Evolutionary conservation across 2,888 invertebrate species (phyloP), one percentile per base, ranked within the genome.

Genomic region (Calameuta pallipes): DNA sequence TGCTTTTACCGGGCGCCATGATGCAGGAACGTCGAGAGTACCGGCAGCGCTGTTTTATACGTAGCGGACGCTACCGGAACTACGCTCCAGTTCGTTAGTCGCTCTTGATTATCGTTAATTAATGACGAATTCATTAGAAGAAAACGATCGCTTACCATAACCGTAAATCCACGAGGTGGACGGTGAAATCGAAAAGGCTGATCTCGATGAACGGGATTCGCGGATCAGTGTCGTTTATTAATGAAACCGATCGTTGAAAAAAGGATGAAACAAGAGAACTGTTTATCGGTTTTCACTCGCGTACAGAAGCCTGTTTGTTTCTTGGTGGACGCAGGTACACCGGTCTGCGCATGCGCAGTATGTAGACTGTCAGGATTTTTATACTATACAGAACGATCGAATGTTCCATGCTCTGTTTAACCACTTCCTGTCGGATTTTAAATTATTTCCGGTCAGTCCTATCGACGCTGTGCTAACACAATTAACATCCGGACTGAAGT

Each of bases 391-490:
- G 23, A 56, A 23, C 56, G 56, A 56, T 56, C 56, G 56, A 56
- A 56, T 56, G 56, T 56, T 56, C 56, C 56, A 85, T 85, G 89
- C 87, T 88, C 87, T 86, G 87, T 87, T 89, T 85, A 87, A 86
- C 87, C 78, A 84, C 81, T 87, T 88, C 84, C 88, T 85, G 87
- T 88, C 85, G 87, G 85, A 85, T 76, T 80, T 77, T 77, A 78
- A 82, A 82, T 80, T 83, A 85, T 85, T 89, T 89, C 89, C 88
- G 85, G 87, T 82, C 84, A 83, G 77, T 77, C 74, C 12, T 74
- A 74, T 73, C 73, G 76, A 74, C 77, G 34, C 56, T 75, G 56
- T 34, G 33, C 34, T n/a, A 35, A 36, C 34, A 76, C 76, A 78
- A 80, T 80, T 74, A 71, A 80, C 80, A 80, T 81, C 81, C 81